Evolutionary conservation across 1,140 invertebrate species (phyloP), one percentile per base, ranked within the genome.

Genomic region (Platyura marginata): DNA sequence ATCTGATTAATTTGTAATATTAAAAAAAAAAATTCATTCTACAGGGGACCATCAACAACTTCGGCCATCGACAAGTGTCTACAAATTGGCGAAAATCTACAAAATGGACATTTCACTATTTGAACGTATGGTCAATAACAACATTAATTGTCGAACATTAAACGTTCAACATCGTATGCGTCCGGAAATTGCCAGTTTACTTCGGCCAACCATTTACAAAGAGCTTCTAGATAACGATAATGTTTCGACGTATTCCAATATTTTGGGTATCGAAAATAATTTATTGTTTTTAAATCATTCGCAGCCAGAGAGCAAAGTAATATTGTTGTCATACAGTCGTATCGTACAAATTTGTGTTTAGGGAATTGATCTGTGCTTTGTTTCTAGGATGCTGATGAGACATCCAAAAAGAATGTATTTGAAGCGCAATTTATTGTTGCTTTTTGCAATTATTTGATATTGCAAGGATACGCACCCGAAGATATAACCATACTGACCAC

Each of bases 31-130:
- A n/a, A n/a, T n/a, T n/a, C n/a, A n/a, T n/a, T n/a, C n/a, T n/a
- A n/a, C 45, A 73, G 80, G 81, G 40, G 85, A 90, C 57, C 81
- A 84, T 59, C 68, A 78, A 50, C 81, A 86, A 55, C 54, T 86
- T 29, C 68, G 76, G 44, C 81, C 81, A 1, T 70, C 63, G 16
- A 71, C 73, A 3, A 68, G 75, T 8, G 67, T 69, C 40, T 72
- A 71, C 52, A 52, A 61, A 32, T 54, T 81, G 35, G 71, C 70
- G 20, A 68, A 59, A 44, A 50, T 73, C 39, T 74, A 66, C 49
- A 63, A 75, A 36, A 56, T 81, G 16, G 74, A 82, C 40, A 67
- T 82, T 25, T 84, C 80, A 2, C 58, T 86, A 21, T 83, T 83
- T 55, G 79, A 84, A 55, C 67, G 81, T 25, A 70, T 82, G 62